Percentiles rank a stretch among this genome's conserved stretches.
Conservation (phyloP, 2,797 vertebrate species). For the Acropternis orthonyx region DNA sequence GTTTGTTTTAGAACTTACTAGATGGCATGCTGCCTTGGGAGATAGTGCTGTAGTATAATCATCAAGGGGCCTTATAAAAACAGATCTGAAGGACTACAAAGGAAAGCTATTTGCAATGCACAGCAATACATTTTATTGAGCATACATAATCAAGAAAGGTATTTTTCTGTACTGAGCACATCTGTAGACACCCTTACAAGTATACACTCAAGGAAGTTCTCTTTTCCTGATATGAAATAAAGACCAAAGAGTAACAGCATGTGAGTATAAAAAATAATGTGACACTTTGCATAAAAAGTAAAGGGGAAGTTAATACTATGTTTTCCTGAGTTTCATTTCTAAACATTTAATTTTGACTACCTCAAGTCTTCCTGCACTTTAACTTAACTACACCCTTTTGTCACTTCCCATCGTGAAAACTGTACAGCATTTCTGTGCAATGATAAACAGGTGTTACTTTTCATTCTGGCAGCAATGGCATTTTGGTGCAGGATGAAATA, state of each 20-base stretch:
- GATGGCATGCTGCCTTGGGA: slow-evolving; percentile 22
- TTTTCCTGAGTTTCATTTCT: slow-evolving; percentile 1
- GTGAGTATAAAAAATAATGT: background rate
- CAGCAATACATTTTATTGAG: slow-evolving; percentile 36
- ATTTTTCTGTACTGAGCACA: slow-evolving; percentile 24
- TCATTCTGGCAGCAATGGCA: slow-evolving; percentile 21
- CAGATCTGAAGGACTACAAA: slow-evolving; percentile 50
- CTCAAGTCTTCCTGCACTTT: slow-evolving; percentile 10
- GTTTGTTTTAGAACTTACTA: slow-evolving; percentile 11
- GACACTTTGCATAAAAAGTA: background rate
- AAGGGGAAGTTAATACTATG: background rate
- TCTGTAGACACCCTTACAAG: background rate
- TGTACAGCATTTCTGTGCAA: background rate
- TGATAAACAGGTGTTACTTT: slow-evolving; percentile 64
- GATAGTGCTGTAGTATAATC: slow-evolving; percentile 6
- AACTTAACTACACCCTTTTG: background rate
- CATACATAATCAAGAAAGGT: background rate
- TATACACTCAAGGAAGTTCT: background rate
- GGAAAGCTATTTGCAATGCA: background rate
- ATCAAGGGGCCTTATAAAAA: slow-evolving; percentile 36
- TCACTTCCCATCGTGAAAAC: slow-evolving; percentile 20
- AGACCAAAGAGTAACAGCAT: slow-evolving; percentile 14
- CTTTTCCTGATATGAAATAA: slow-evolving; percentile 5
- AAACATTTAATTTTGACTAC: slow-evolving; percentile 4
- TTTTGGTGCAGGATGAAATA: slow-evolving; percentile 50